A percentile compares a stretch with the other conserved stretches of the same genome.
Conservation (phyloP, 2,888 invertebrate genomes). For the Brenthis daphne region DNA sequence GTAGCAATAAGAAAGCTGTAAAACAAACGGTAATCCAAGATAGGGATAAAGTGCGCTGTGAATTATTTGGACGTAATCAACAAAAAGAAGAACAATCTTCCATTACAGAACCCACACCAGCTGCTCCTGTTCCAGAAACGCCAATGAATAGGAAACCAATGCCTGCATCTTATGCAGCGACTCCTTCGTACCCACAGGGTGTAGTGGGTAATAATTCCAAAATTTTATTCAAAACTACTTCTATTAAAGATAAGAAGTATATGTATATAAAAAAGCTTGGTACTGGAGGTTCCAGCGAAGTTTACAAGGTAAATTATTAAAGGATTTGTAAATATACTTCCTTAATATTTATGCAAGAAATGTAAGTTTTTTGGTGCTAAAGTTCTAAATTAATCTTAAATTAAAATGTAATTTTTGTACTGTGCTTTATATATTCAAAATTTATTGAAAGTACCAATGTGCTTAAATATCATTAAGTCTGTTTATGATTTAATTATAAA, state of each 20-base stretch:
- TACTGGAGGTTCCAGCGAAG: constrained; percentile 94
- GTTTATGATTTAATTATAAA: too few relatives aligned
- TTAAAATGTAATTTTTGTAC: too few relatives aligned
- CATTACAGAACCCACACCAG: constrained; percentile 26
- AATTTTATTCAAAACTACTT: constrained; percentile 74
- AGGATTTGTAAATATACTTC: neutral
- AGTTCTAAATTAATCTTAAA: too few relatives aligned
- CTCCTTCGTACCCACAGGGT: constrained; percentile 73
- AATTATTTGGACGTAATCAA: constrained; percentile 58
- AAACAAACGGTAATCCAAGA: constrained; percentile 53
- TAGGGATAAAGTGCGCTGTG: constrained; percentile 69
- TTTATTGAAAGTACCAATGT: too few relatives aligned
- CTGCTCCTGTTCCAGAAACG: constrained; percentile 53
- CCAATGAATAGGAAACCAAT: constrained; percentile 60
- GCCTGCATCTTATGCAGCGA: constrained; percentile 61
- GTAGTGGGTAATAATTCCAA: constrained; percentile 57
- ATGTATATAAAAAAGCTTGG: constrained; percentile 89
- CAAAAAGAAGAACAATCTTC: constrained; percentile 45
- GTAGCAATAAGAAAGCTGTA: constrained; percentile 61
- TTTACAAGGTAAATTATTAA: constrained; percentile 79
- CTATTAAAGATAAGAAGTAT: constrained; percentile 88
- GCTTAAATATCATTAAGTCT: too few relatives aligned
- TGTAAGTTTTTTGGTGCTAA: too few relatives aligned
- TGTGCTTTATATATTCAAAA: too few relatives aligned
- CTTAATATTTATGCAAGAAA: too few relatives aligned